Evolutionary conservation across 2,888 invertebrate genomes (phyloP).

Genomic region (Eupithecia exiguata): DNA sequence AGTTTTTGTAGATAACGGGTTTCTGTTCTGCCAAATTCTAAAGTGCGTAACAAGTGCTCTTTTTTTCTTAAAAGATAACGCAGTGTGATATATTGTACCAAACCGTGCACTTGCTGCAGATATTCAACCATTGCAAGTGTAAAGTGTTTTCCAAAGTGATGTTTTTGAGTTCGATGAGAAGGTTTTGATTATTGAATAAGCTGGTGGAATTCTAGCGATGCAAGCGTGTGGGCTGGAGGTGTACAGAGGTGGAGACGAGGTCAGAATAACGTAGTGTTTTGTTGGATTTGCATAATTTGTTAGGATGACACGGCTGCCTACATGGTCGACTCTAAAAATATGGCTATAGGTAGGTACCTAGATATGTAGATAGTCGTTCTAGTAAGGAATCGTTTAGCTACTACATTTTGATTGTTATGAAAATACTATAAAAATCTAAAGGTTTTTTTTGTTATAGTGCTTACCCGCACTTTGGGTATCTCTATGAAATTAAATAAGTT

Average conservation of each 20-base stretch:
- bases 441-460: too few relatives aligned
- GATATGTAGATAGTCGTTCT: too few relatives aligned
- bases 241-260: constrained; percentile 32
- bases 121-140: background rate
- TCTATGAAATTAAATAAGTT: too few relatives aligned
- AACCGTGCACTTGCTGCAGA: background rate
- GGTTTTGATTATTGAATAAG: background rate
- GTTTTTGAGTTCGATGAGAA: background rate
- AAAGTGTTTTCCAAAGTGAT: background rate
- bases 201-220: constrained; percentile 11
- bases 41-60: background rate
- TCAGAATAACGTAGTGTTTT: constrained; percentile 37
- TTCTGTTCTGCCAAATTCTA: background rate
- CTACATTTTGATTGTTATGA: too few relatives aligned
- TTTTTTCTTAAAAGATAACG: background rate
- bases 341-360: too few relatives aligned
- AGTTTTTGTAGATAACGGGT: background rate
- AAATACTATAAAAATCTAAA: too few relatives aligned
- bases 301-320: constrained; percentile 11
- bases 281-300: constrained; percentile 40
- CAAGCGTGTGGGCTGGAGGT: constrained; percentile 29
- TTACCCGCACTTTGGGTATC: too few relatives aligned
- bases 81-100: background rate
- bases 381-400: too few relatives aligned
- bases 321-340: background rate